Conservation (phyloP, 1,140 invertebrate species). For the Chrysoperla carnea region DNA sequence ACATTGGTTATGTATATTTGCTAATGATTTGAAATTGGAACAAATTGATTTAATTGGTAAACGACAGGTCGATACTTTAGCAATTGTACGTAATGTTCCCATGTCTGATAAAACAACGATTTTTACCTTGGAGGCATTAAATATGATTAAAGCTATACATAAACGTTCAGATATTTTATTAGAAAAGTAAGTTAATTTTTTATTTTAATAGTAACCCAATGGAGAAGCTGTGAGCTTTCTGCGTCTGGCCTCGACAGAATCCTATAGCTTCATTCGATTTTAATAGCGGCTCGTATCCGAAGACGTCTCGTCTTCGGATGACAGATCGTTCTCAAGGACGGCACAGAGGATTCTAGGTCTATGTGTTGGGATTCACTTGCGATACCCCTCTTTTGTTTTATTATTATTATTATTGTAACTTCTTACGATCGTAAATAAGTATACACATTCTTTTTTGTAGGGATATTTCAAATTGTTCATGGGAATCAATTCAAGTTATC, state of each 20-base stretch:
- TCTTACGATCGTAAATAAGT: too few relatives aligned
- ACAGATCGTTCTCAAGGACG: too few relatives aligned
- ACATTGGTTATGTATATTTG: constrained; percentile 14
- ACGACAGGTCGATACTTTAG: not conserved
- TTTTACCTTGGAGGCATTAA: constrained; percentile 13
- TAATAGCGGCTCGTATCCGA: too few relatives aligned
- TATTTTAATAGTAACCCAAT: too few relatives aligned
- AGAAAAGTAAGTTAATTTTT: constrained; percentile 7
- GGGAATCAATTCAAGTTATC: constrained; percentile 18
- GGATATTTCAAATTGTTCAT: constrained; percentile 15
- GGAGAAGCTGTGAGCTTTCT: too few relatives aligned
- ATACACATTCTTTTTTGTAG: constrained; percentile 19
- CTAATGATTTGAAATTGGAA: constrained; percentile 11
- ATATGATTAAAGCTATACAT: constrained; percentile 6
- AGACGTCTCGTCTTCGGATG: too few relatives aligned
- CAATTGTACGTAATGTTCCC: not conserved
- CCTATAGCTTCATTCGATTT: too few relatives aligned
- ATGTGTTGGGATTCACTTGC: too few relatives aligned
- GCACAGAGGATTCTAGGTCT: too few relatives aligned
- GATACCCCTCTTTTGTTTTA: too few relatives aligned
- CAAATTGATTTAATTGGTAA: not conserved
- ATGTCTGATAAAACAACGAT: constrained; percentile 12
- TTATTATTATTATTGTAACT: too few relatives aligned
- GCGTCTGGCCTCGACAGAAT: too few relatives aligned
- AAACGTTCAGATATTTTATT: constrained; percentile 8